These are phyloP conservation scores for Aleiodes testaceus DNA, from an alignment of 2,888 invertebrate genomes.

Conservation along the genomic window DNA sequence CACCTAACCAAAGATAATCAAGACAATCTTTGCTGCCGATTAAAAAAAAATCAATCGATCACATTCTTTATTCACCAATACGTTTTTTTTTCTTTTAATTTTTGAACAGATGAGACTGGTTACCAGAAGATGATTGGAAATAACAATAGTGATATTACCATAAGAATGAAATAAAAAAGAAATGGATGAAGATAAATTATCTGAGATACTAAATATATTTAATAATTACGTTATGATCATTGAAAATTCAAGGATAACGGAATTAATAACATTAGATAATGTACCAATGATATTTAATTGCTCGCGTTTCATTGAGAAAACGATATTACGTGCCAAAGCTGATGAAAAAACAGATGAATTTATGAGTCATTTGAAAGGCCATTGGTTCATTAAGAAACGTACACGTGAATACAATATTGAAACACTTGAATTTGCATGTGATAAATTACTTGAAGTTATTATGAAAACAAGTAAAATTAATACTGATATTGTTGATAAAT, in stretches of 20 bases:
- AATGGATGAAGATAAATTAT: conserved; percentile 70
- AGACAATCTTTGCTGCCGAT: no score
- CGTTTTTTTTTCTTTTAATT: conserved; percentile 39
- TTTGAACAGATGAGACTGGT: conserved; percentile 52
- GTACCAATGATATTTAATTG: conserved; percentile 75
- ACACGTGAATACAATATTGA: conserved; percentile 58
- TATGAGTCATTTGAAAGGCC: conserved; percentile 72
- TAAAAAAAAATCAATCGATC: conserved; percentile 17
- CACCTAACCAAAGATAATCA: no score
- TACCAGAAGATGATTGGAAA: conserved; percentile 53
- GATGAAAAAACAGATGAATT: conserved; percentile 71
- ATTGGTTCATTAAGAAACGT: conserved; percentile 67
- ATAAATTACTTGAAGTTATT: conserved; percentile 73
- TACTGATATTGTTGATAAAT: conserved; percentile 68
- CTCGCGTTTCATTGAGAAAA: conserved; percentile 76
- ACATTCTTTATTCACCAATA: neutral
- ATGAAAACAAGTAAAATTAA: conserved; percentile 66
- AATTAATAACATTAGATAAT: conserved; percentile 73
- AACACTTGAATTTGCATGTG: conserved; percentile 71
- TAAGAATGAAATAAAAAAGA: conserved; percentile 9
- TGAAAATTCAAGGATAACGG: conserved; percentile 74
- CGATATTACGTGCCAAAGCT: conserved; percentile 71
- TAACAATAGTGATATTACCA: neutral
- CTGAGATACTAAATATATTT: conserved; percentile 75
- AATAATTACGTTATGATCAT: conserved; percentile 75